Evolutionary conservation across 2,888 invertebrate genomes (phyloP).

Genomic region (Drosophila imparisetae): DNA sequence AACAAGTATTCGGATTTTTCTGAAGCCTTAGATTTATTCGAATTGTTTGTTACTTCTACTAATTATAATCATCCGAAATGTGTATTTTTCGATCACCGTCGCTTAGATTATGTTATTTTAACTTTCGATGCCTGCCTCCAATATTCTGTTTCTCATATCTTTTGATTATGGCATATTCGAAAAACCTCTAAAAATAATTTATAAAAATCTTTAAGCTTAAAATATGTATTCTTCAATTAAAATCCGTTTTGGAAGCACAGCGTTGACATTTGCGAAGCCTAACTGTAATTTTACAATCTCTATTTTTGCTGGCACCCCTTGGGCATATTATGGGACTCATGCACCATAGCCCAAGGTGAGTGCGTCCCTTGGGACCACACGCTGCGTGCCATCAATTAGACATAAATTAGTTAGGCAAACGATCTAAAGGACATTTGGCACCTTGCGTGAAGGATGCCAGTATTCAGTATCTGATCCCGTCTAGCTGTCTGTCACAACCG

Average conservation of each 20-base stretch:
- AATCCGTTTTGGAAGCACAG: too few relatives aligned
- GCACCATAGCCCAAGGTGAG: constrained; percentile 14
- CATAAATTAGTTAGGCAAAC: constrained; percentile 58
- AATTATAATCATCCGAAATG: background rate
- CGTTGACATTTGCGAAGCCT: background rate
- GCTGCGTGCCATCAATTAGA: constrained; percentile 65
- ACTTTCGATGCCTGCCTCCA: background rate
- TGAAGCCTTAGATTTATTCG: background rate
- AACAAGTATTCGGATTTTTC: background rate
- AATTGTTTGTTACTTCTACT: background rate
- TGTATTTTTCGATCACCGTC: background rate
- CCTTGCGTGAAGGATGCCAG: constrained; percentile 14
- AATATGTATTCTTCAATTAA: background rate
- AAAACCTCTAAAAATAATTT: background rate
- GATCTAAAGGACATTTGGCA: constrained; percentile 42
- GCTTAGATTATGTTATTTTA: background rate
- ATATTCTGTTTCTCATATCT: background rate
- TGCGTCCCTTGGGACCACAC: constrained; percentile 59
- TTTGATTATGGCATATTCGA: background rate
- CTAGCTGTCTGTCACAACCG: constrained; percentile 36
- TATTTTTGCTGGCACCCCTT: background rate
- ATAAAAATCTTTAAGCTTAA: background rate
- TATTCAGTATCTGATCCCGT: background rate
- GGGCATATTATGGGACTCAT: background rate
- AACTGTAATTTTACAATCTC: background rate